phyloP scores from a whole-genome alignment of 2,113 vertebrate genomes.

The Odocoileus hemionus region DNA sequence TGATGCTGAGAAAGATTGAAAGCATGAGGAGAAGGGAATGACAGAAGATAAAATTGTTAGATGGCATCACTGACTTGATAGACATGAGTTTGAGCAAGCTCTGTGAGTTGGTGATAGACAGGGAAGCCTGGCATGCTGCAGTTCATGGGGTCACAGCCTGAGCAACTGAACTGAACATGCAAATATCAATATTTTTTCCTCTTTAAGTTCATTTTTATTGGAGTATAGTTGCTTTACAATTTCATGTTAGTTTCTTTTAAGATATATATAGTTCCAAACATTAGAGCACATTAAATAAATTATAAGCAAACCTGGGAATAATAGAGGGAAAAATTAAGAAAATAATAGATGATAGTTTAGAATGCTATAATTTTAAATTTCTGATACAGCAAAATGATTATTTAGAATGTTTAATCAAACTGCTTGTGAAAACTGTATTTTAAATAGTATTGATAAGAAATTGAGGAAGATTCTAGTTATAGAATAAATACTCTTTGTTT shows the following conservation, averaged over 20 bases:
- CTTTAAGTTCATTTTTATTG: not conserved
- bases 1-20: not conserved
- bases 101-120: not conserved
- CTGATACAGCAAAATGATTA: not conserved
- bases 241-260: not conserved
- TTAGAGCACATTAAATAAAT: not conserved
- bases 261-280: not conserved
- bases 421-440: not conserved
- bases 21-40: not conserved
- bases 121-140: not conserved
- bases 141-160: not conserved
- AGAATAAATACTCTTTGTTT: not conserved
- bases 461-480: not conserved
- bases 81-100: not conserved
- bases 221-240: not conserved
- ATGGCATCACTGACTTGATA: not conserved
- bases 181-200: not conserved
- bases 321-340: not conserved
- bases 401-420: conserved; percentile 5
- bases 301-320: not conserved
- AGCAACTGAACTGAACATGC: not conserved
- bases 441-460: not conserved
- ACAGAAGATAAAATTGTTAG: not conserved
- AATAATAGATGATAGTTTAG: not conserved
- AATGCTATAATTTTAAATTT: not conserved